Conservation (phyloP, 2,113 vertebrate species). For the Pteronura brasiliensis region DNA sequence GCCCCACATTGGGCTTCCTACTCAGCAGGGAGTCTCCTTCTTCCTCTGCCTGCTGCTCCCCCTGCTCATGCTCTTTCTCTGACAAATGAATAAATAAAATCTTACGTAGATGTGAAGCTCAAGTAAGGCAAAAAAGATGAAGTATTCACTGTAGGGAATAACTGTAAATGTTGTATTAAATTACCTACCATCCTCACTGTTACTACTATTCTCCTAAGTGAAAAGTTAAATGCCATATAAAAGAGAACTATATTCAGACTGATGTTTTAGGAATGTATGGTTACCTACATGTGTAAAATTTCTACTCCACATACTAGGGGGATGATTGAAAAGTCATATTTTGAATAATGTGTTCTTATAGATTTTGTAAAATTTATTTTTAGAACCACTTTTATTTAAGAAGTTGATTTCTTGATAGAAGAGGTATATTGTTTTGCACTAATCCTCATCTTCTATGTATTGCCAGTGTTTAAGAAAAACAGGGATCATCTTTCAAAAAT, state of each 20-base stretch:
- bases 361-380: not conserved
- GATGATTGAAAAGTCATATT: not conserved
- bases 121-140: not conserved
- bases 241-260: not conserved
- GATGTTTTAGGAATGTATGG: not conserved
- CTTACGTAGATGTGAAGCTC: not conserved
- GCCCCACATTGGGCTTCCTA: not conserved
- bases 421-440: not conserved
- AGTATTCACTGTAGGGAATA: not conserved
- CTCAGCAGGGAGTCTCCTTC: not conserved
- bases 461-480: not conserved
- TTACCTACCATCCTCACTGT: not conserved
- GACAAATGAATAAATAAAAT: not conserved
- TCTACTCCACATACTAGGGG: not conserved
- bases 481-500: not conserved
- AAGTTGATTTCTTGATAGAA: not conserved
- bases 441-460: not conserved
- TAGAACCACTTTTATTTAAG: not conserved
- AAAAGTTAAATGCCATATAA: not conserved
- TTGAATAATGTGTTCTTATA: not conserved
- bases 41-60: not conserved
- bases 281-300: not conserved
- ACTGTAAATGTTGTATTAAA: not conserved
- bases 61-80: not conserved
- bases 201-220: not conserved